Percentiles rank a stretch among this genome's conserved stretches.
Conservation (phyloP, 92 coral and sea anemone genomes). For the Zoanthus gigantus region DNA sequence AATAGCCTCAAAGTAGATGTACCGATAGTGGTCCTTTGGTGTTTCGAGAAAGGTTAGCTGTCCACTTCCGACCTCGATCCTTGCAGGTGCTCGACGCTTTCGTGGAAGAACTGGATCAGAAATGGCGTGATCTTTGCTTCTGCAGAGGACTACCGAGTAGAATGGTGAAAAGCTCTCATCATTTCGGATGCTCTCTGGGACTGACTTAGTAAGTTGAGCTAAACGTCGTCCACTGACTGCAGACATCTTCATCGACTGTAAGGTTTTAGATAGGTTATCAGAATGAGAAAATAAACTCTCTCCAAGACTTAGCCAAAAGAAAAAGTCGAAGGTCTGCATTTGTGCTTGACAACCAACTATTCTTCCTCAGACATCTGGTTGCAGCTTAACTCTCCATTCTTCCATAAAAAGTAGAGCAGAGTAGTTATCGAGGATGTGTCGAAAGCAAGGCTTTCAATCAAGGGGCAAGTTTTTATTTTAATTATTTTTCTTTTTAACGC, state of each 20-base stretch:
- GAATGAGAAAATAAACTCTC: too few relatives aligned
- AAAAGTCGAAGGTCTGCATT: constrained; percentile 35
- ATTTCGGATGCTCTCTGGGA: too few relatives aligned
- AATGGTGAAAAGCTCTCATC: neutral
- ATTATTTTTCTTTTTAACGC: too few relatives aligned
- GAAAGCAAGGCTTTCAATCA: neutral
- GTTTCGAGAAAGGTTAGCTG: constrained; percentile 22
- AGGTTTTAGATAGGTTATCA: too few relatives aligned
- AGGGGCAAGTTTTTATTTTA: too few relatives aligned
- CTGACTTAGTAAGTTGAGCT: too few relatives aligned
- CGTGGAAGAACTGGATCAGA: constrained; percentile 16
- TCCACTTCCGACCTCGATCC: constrained; percentile 32
- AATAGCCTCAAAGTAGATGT: constrained; percentile 11
- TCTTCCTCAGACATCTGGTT: constrained; percentile 25
- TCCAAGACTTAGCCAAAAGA: neutral
- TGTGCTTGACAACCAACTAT: constrained; percentile 43
- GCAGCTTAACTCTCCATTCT: constrained; percentile 12
- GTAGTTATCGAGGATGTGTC: neutral
- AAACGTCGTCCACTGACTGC: too few relatives aligned
- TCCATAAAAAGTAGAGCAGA: neutral
- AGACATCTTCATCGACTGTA: too few relatives aligned
- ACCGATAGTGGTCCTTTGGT: constrained; percentile 19
- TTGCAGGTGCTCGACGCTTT: constrained; percentile 31
- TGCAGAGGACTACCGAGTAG: constrained; percentile 21
- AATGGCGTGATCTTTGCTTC: constrained; percentile 21